Evolutionary conservation across 2,888 invertebrate genomes (phyloP), one percentile per base, ranked within the genome.

Genomic region (Cephus sareptanus): DNA sequence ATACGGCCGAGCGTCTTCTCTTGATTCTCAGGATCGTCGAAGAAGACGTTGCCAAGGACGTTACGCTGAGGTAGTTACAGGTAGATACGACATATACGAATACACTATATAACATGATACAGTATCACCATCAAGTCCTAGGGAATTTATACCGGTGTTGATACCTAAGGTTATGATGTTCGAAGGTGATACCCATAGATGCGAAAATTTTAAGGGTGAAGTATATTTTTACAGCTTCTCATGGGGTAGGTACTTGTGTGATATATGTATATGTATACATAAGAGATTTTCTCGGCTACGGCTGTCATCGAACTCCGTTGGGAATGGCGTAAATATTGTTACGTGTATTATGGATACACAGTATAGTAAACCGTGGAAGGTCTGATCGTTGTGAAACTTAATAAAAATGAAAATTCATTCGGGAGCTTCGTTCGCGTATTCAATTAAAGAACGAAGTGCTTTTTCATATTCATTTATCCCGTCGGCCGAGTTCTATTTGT

Each of bases 401-500:
- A 88, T 89, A 85, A 87, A 87, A 88, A 89, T 90, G 89, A 89
- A 90, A 90, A 89, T 88, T 87, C 89, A 89, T 83, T 86, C 82
- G 83, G 82, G 81, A 85, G 83, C 77, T 56, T 81, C 81, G 74
- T 69, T 40, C 76, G 79, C 84, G 86, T 85, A 86, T 88, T 84
- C 88, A 88, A 90, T 90, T 83, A 88, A 89, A 86, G 88, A 89
- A 89, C 87, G 87, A 88, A 88, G 88, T 88, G 88, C 88, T 89
- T 89, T 89, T 90, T 90, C 88, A 89, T 89, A 89, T 89, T 89
- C 89, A 86, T 86, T 70, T 85, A 79, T 76, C 79, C 56, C 74
- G 75, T 77, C 79, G 74, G 69, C 79, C 73, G 76, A 73, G 77
- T 77, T 79, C 83, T 86, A 87, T 88, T 88, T 88, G 87, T 88